Evolutionary conservation across 1,140 invertebrate genomes (phyloP).

Genomic region (Rhagoletis pomonella): DNA sequence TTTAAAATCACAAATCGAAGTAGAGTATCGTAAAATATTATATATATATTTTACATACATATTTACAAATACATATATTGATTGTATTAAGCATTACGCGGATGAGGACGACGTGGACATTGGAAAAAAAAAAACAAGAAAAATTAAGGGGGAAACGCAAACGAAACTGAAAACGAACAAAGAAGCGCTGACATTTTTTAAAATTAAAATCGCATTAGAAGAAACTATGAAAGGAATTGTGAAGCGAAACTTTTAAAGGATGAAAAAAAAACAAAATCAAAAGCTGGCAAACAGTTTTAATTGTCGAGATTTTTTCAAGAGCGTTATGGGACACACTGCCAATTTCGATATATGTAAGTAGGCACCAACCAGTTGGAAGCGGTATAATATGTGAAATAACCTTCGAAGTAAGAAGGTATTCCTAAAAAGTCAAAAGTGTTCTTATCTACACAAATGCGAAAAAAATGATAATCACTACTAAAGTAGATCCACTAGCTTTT

Average conservation of each 20-base stretch:
- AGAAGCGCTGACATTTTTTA: not conserved
- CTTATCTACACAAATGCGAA: slow-evolving; percentile 18
- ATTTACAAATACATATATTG: not conserved
- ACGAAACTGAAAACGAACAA: not conserved
- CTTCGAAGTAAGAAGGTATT: not conserved
- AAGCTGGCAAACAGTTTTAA: not conserved
- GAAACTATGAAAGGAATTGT: not conserved
- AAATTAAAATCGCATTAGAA: not conserved
- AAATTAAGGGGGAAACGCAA: not conserved
- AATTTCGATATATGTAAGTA: not conserved
- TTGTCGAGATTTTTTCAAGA: not conserved
- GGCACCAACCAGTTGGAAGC: not conserved
- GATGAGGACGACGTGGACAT: not conserved
- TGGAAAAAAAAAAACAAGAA: not conserved
- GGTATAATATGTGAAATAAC: not conserved
- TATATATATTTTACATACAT: not conserved
- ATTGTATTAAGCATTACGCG: slow-evolving; percentile 40
- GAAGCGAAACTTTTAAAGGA: not conserved
- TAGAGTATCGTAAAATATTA: not conserved
- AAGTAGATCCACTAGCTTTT: not conserved
- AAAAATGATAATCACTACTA: not conserved
- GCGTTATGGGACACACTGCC: slow-evolving; percentile 26
- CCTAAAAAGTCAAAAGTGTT: slow-evolving; percentile 28
- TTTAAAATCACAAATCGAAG: not conserved
- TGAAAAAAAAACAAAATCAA: not conserved